Base-by-base conservation (phyloP, 2,113 vertebrate genomes). In the Hyaena hyaena region DNA sequence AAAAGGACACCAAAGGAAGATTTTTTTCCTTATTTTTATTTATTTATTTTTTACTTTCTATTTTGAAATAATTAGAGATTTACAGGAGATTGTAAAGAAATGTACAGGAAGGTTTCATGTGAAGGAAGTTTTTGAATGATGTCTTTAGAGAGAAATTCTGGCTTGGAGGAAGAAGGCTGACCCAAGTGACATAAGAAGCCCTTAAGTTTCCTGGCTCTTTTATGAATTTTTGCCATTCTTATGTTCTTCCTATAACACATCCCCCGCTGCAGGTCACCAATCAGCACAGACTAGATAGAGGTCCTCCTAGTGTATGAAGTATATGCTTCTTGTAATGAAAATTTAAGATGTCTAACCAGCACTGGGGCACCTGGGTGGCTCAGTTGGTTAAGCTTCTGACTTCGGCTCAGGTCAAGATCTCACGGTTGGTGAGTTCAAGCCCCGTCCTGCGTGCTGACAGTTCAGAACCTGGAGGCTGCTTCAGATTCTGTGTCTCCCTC, bases 11-110 rank as follows among this genome's bases (percentile, higher is more conserved):
- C 48, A 93, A 85, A 16, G 88, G 63, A 96, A 88, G 92, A 45
- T 61, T 50, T 65, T 48, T 80, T 12, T 17, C 2, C 53, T 16
- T 55, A 50, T 55, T 55, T 55, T 55, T 48, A 48, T 15, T 55
- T 55, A 55, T 55, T 61, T 58, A 2, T 48, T 43, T 61, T 50
- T 61, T 11, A 12, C 2, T 31, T 50, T 79, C 61, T 48, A 23
- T 68, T 97, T 96, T 83, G 55, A 92, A 90, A 93, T 89, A 96
- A 95, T 85, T 92, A 61, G 16, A 86, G 50, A 66, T 43, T 90
- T 28, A 92, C 68, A 96, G 74, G 79, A 96, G 95, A 79, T 96
- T 93, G 48, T 80, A 39, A 76, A 85, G 71, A 93, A 95, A 76
- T 71, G n/a, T 71, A 26, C 19, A 90, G 21, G 17, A 53, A 90